Evolutionary conservation across 2,888 invertebrate species (phyloP), one percentile per base, ranked within the genome.

Genomic region (Hipparchia sbordonii): DNA sequence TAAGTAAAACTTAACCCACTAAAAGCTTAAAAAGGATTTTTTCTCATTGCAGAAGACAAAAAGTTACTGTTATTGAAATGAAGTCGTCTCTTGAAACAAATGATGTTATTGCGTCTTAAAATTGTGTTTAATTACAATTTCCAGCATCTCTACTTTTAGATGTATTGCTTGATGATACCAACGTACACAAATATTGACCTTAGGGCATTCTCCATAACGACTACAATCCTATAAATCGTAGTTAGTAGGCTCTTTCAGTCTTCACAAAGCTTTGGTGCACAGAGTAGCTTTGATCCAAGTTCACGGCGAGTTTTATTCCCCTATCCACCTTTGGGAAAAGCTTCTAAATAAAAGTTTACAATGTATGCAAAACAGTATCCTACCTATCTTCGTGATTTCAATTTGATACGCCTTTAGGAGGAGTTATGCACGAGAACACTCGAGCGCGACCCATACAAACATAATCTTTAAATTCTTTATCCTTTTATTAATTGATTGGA

Each of bases 201-300:
- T 74, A 72, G 59, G 33, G 0, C 45, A 9, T 8, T 13, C 6
- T 4, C 8, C 3, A 54, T 66, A 46, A 67, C 51, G 71, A 51
- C 52, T 45, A 61, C 45, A 61, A 23, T 54, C 39, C 7, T n/a
- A 5, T 54, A 54, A 60, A 51, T 3, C 46, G 46, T 33, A 33
- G 9, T 8, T 48, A n/a, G 13, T 60, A 68, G 68, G 59, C 68
- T 67, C 59, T 59, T 59, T 13, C 56, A 23, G 7, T 68, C 51
- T 60, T 68, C 8, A 48, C 68, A 48, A 60, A 68, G 59, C 51
- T 59, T 68, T n/a, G 39, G 45, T n/a, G 67, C 71, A 71, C 61
- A 71, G 71, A 45, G 60, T 67, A 61, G 39, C 12, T 54, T 59
- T 10, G 59, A 46, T 59, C 54, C 61, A 59, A 67, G 71, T 48